Evolutionary conservation across 1,140 invertebrate genomes (phyloP).

Genomic region (Zaprionus gabonicus): DNA sequence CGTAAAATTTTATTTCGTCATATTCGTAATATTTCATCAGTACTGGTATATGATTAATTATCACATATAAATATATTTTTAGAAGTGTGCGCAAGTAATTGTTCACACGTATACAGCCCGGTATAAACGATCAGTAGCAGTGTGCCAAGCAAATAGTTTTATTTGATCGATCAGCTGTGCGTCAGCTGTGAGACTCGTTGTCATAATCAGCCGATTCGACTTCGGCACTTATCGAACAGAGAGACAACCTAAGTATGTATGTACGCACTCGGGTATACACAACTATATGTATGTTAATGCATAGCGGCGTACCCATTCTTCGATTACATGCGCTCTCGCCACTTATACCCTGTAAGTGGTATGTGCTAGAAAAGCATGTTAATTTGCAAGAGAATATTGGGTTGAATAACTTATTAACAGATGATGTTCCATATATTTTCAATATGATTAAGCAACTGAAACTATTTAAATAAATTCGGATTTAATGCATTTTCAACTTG

Average conservation of each 20-base stretch:
- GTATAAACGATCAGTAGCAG: neutral
- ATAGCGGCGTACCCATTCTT: neutral
- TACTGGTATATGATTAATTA: too few relatives aligned
- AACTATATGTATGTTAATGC: neutral
- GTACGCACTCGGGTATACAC: neutral
- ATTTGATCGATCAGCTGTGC: constrained; percentile 1
- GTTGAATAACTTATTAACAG: neutral
- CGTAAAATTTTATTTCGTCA: neutral
- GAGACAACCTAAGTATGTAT: neutral
- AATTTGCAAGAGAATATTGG: neutral
- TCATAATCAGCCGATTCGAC: neutral
- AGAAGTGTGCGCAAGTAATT: neutral
- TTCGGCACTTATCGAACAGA: neutral
- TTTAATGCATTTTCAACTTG: neutral
- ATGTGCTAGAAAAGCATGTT: neutral
- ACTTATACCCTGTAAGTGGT: neutral
- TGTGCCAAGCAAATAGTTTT: neutral
- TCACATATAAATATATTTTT: neutral
- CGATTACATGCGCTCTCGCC: neutral
- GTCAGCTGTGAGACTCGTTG: neutral
- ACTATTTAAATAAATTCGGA: neutral
- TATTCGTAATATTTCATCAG: neutral
- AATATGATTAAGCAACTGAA: neutral
- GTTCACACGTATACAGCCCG: neutral
- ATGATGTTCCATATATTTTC: neutral